These are phyloP conservation scores for Chloroceryle aenea DNA, from an alignment of 2,113 vertebrate species.

Conservation along the genomic window DNA sequence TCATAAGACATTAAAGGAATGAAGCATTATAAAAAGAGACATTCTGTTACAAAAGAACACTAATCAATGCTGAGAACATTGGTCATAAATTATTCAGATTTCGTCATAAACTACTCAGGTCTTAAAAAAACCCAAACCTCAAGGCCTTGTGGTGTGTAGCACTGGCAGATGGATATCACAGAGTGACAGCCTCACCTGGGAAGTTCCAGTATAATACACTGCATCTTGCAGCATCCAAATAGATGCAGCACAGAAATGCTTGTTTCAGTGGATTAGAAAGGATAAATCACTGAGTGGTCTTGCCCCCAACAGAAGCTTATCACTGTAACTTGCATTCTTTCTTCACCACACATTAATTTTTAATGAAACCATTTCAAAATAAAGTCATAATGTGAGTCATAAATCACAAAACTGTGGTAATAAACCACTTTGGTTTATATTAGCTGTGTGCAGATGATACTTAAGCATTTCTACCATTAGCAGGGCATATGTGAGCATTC, in stretches of 20 bases:
- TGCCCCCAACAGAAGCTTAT: conserved; percentile 31
- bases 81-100: conserved; percentile 78
- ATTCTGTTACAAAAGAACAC: conserved; percentile 69
- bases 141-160: background rate
- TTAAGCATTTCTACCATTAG: conserved; percentile 76
- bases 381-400: conserved; percentile 80
- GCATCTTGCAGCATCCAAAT: background rate
- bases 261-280: background rate
- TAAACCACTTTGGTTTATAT: conserved; percentile 75
- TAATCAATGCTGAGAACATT: conserved; percentile 74
- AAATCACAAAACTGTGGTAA: conserved; percentile 78
- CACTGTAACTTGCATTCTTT: conserved; percentile 59
- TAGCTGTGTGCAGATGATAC: conserved; percentile 54
- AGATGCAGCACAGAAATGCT: background rate
- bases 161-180: background rate
- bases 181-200: conserved; percentile 29
- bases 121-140: conserved; percentile 58
- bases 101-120: conserved; percentile 68
- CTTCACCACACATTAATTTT: conserved; percentile 81
- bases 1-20: conserved; percentile 66
- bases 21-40: conserved; percentile 63
- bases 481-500: conserved; percentile 41
- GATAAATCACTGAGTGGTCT: conserved; percentile 42
- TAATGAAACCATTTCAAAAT: conserved; percentile 79
- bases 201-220: background rate